Conservation (phyloP, 2,888 invertebrate genomes). For the Mythimna pallens region DNA sequence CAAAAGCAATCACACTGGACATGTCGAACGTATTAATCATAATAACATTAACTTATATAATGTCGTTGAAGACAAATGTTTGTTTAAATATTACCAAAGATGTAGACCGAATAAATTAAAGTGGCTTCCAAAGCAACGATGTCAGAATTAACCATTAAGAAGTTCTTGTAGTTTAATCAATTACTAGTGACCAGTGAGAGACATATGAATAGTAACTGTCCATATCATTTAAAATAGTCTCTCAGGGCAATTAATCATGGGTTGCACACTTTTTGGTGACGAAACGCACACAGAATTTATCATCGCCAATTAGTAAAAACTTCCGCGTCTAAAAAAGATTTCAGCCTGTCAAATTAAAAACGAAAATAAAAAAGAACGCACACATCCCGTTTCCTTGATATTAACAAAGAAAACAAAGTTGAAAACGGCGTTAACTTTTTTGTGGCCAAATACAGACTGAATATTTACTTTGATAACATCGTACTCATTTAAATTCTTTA, state of each 20-base stretch:
- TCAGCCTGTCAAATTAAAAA: conserved; percentile 73
- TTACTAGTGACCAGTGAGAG: conserved; percentile 42
- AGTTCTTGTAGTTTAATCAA: conserved; percentile 54
- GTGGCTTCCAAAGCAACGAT: conserved; percentile 24
- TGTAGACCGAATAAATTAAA: conserved; percentile 34
- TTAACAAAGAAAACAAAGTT: conserved; percentile 62
- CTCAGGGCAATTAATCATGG: conserved; percentile 57
- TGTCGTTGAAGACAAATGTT: conserved; percentile 46
- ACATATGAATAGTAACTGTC: conserved; percentile 50
- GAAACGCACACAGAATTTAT: conserved; percentile 79
- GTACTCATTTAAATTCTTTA: conserved; percentile 52
- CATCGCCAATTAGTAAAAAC: conserved; percentile 80
- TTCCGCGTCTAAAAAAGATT: conserved; percentile 80
- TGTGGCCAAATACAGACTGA: conserved; percentile 44
- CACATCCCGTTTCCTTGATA: conserved; percentile 68
- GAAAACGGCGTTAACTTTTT: conserved; percentile 46
- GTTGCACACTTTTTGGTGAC: conserved; percentile 64
- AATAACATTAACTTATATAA: conserved; percentile 58
- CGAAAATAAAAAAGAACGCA: conserved; percentile 70
- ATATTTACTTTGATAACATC: conserved; percentile 58
- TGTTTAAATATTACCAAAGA: conserved; percentile 51
- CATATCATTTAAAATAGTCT: conserved; percentile 49
- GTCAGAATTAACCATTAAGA: conserved; percentile 41
- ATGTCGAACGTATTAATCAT: conserved; percentile 60
- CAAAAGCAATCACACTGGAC: conserved; percentile 52